Conservation (phyloP, 2,113 vertebrate genomes). For the Probosciger aterrimus region DNA sequence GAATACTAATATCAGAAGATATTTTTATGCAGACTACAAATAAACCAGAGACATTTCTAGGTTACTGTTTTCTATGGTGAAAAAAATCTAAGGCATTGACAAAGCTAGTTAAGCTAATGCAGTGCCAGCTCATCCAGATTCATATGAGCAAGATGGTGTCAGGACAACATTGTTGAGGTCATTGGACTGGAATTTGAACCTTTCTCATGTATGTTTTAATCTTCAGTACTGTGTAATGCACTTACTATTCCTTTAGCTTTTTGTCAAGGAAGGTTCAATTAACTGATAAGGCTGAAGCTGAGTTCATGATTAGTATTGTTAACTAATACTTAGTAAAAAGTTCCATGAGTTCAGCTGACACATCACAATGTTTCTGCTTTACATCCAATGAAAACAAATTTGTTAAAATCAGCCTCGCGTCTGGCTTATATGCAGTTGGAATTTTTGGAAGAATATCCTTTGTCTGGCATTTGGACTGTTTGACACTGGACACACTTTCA, state of each 20-base stretch:
- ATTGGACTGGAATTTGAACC: background rate
- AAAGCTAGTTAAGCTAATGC: background rate
- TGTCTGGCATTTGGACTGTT: background rate
- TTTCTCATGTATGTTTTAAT: background rate
- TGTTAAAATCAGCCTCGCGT: conserved; percentile 43
- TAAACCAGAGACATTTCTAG: background rate
- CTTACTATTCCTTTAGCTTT: background rate
- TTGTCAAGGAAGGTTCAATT: background rate
- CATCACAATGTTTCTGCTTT: conserved; percentile 35
- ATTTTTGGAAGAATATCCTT: conserved; percentile 60
- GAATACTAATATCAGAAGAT: background rate
- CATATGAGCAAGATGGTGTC: background rate
- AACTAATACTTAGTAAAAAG: conserved; percentile 15
- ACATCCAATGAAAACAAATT: conserved; percentile 47
- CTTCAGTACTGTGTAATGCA: background rate
- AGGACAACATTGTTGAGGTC: background rate
- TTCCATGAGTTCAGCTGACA: conserved; percentile 46
- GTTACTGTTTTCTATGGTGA: background rate
- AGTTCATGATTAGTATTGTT: conserved; percentile 2
- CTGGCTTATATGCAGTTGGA: conserved; percentile 43
- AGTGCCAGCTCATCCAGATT: background rate
- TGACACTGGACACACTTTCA: conserved; percentile 41
- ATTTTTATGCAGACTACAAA: background rate
- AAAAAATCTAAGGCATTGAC: background rate
- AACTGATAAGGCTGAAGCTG: background rate